Base-by-base conservation (phyloP, 2,888 invertebrate genomes). In the Cephus runcator region DNA sequence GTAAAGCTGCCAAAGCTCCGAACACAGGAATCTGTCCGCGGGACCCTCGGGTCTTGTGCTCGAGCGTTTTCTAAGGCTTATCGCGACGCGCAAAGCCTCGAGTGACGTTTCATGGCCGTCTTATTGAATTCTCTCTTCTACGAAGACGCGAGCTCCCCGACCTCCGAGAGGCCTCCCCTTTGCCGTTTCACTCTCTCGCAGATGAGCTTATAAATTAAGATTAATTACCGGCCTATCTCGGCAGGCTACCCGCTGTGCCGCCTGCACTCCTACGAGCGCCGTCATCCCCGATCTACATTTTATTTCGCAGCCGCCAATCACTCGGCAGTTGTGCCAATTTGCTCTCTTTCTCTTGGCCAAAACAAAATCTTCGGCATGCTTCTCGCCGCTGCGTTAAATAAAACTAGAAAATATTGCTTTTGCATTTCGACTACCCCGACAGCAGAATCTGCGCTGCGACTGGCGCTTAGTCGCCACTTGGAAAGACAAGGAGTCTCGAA, bases 181-280 rank as follows among this genome's bases (percentile, higher is more conserved):
- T 15, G 15, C 40, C 1, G 40, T 40, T 40, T 40, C 40, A 0
- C 40, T 40, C 40, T 15, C 40, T 36, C 75, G 71, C 40, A 73
- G 76, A 78, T 77, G 78, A 77, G 80, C 80, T 81, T 79, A 77
- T 81, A 80, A 81, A 82, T 82, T 82, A 82, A 82, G 81, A 82
- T 82, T 81, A 82, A 82, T 82, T 82, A 82, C 81, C 76, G 73
- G 73, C 79, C 81, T 81, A 81, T 81, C 81, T 82, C 81, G 69
- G 68, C 33, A 23, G 69, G 69, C 69, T 15, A 30, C 11, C 30
- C 69, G 33, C 69, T 30, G 69, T 69, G 31, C 69, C 40, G 40
- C 15, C 40, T 40, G 15, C 40, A 15, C 40, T 40, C 40, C 40
- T 40, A 40, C 40, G 40, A 40, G 15, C 40, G 40, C 40, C 15